Conservation (phyloP, 2,113 vertebrate genomes). For the Melanerpes formicivorus region DNA sequence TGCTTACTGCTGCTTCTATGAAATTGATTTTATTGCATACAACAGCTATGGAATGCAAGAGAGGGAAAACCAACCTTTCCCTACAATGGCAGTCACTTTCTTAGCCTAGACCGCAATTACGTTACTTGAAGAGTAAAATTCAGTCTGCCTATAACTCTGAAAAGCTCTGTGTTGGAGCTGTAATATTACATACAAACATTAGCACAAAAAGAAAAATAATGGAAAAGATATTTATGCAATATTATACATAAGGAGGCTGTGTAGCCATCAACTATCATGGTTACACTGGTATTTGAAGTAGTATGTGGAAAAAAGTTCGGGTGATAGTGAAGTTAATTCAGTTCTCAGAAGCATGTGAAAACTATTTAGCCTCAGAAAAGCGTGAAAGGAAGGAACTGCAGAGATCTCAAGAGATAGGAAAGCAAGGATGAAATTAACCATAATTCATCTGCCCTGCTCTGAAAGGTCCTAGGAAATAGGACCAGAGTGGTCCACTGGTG, state of each 20-base stretch:
- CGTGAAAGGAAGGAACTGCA: neutral
- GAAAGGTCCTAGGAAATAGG: neutral
- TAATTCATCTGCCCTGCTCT: neutral
- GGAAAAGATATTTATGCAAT: neutral
- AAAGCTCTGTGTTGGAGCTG: neutral
- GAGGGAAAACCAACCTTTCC: neutral
- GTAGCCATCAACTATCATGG: neutral
- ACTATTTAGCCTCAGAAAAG: neutral
- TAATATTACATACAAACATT: neutral
- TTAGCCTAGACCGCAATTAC: neutral
- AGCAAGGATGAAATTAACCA: neutral
- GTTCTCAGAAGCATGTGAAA: neutral
- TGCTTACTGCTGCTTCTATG: neutral
- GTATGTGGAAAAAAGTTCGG: neutral
- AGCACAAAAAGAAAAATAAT: neutral
- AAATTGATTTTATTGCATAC: neutral
- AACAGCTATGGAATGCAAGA: neutral
- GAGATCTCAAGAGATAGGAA: neutral
- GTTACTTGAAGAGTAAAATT: neutral
- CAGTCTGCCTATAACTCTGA: neutral
- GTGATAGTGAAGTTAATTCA: neutral
- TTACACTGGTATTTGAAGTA: neutral
- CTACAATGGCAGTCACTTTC: neutral
- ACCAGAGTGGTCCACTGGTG: neutral
- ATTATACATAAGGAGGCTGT: neutral